phyloP scores from a whole-genome alignment of 2,113 vertebrate genomes.

The Arothron firmamentum region DNA sequence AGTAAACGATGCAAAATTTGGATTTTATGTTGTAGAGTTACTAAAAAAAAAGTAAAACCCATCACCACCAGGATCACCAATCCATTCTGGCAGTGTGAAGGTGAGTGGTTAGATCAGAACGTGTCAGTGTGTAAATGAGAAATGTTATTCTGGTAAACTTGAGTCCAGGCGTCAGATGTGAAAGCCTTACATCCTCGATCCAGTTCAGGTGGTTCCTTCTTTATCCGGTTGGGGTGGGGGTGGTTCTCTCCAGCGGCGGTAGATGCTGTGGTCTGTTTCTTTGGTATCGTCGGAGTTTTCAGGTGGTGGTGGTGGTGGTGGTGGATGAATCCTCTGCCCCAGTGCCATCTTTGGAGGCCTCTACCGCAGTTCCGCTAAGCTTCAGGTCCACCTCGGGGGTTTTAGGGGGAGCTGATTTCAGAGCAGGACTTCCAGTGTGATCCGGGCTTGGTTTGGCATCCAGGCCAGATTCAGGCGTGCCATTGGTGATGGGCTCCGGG shows the following conservation, averaged over 20 bases:
- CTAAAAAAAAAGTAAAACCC: too few species aligned
- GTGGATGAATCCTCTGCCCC: slow-evolving; percentile 57
- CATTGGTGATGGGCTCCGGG: slow-evolving; percentile 69
- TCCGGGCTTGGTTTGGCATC: slow-evolving; percentile 58
- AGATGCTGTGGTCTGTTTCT: slow-evolving; percentile 31
- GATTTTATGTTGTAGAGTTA: slow-evolving; percentile 37
- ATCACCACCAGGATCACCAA: neutral
- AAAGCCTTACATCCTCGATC: slow-evolving; percentile 42
- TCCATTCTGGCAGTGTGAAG: slow-evolving; percentile 23
- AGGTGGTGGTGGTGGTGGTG: slow-evolving; percentile 62
- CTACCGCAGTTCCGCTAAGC: slow-evolving; percentile 35
- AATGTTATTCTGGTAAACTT: slow-evolving; percentile 22
- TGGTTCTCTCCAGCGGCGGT: slow-evolving; percentile 65
- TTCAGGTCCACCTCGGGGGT: slow-evolving; percentile 68
- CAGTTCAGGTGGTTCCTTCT: slow-evolving; percentile 52
- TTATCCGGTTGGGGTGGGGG: slow-evolving; percentile 52
- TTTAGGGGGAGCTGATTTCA: slow-evolving; percentile 61
- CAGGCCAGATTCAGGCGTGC: slow-evolving; percentile 61
- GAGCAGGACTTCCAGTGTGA: slow-evolving; percentile 42
- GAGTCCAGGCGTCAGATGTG: slow-evolving; percentile 52
- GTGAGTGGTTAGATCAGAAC: slow-evolving; percentile 23
- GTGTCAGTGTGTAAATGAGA: slow-evolving; percentile 37
- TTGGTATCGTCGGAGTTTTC: slow-evolving; percentile 31
- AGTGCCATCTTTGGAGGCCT: slow-evolving; percentile 50
- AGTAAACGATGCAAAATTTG: slow-evolving; percentile 29